Evolutionary conservation across 2,888 invertebrate genomes (phyloP), one percentile per base, ranked within the genome.

Genomic region (Napeogenes sylphis): DNA sequence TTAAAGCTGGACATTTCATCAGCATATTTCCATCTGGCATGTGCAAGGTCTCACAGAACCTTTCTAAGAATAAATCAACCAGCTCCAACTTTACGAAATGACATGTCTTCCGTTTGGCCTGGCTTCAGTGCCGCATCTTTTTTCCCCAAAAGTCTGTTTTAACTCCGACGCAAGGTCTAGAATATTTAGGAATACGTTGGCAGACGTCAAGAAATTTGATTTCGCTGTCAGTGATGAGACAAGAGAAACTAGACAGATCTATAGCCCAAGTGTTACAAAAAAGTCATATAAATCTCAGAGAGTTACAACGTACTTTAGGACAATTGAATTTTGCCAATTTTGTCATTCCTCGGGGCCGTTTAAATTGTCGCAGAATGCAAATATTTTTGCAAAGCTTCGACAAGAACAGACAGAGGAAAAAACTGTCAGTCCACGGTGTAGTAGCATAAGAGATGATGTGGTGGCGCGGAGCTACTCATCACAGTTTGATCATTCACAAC

Each of bases 351-450:
- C 21, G 21, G 21, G 21, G 21, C 0, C 0, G 21, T 4, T 58
- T 70, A 2, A 65, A 68, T 14, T 71, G 69, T 59, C 62, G 70
- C 8, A 59, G 42, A 13, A 57, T 58, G 14, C 71, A 72, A 32
- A 42, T 65, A 2, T 66, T 69, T 4, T 56, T 69, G 38, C 69
- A 35, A 55, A 53, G 33, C 0, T 66, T 66, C 68, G 61, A n/a
- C 35, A 56, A 62, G 14, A n/a, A 8, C 45, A 61, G 63, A 55
- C 61, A 35, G 12, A 58, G 62, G 45, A 38, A 67, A 56, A 58
- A 33, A 59, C 62, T 30, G 38, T 4, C 4, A 0, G n/a, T 72
- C 3, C 65, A 68, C 14, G 33, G 35, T 6, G 14, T 2, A 3
- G 69, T 67, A 6, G 21, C 53, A 8, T 32, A 62, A 21, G 69